A percentile compares a stretch with the other conserved stretches of the same genome.
These are phyloP conservation scores for Agrilus biguttatus DNA, from an alignment of 2,888 invertebrate genomes.

Conservation along the genomic window DNA sequence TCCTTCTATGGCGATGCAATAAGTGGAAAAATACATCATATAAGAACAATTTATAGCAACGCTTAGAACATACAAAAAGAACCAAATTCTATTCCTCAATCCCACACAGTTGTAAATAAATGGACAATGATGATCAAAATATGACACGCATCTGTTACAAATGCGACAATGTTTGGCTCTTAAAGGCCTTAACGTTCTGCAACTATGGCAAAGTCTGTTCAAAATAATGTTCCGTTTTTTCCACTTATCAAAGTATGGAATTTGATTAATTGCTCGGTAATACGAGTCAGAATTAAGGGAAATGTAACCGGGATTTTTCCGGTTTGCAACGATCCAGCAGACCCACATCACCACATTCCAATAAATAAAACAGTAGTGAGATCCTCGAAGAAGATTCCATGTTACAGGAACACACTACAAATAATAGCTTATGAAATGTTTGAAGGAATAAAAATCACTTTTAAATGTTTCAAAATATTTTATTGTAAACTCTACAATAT, in stretches of 20 bases:
- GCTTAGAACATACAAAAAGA: slow-evolving; percentile 77
- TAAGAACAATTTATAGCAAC: slow-evolving; percentile 79
- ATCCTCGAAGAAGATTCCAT: slow-evolving; percentile 74
- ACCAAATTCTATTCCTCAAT: slow-evolving; percentile 83
- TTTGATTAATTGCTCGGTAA: slow-evolving; percentile 79
- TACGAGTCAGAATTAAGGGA: slow-evolving; percentile 83
- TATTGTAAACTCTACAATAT: too few relatives aligned
- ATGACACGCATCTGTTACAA: slow-evolving; percentile 64
- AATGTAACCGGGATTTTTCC: slow-evolving; percentile 80
- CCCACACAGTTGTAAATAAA: slow-evolving; percentile 94
- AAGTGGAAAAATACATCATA: slow-evolving; percentile 77
- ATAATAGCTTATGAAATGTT: too few relatives aligned
- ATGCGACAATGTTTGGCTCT: slow-evolving; percentile 86
- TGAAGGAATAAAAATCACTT: too few relatives aligned
- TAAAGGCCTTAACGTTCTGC: slow-evolving; percentile 69
- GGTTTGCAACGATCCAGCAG: slow-evolving; percentile 78
- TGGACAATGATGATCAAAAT: slow-evolving; percentile 91
- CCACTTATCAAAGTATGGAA: slow-evolving; percentile 86
- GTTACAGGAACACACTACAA: slow-evolving; percentile 74
- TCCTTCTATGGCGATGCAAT: slow-evolving; percentile 71
- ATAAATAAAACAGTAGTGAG: slow-evolving; percentile 81
- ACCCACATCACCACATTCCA: slow-evolving; percentile 90
- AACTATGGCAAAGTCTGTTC: slow-evolving; percentile 79
- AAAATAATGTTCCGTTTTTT: slow-evolving; percentile 72
- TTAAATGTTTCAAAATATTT: too few relatives aligned